These are phyloP conservation scores for Zosterops hypoxanthus DNA, from an alignment of 2,113 vertebrate genomes.

Conservation along the genomic window DNA sequence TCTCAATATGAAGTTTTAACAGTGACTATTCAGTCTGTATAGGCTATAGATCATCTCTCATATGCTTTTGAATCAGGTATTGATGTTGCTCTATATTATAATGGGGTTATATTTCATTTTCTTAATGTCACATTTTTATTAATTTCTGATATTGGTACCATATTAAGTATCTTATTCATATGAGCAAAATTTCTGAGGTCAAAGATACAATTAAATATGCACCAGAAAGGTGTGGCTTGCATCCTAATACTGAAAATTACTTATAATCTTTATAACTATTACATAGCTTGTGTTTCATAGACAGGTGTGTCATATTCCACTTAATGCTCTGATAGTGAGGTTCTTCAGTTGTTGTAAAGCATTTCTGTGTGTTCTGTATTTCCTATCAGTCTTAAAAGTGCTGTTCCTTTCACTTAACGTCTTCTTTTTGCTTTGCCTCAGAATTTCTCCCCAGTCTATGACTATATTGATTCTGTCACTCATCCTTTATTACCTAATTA, in stretches of 20 bases:
- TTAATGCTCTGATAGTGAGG: not conserved
- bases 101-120: slow-evolving; percentile 53
- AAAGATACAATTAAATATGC: slow-evolving; percentile 53
- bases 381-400: slow-evolving; percentile 26
- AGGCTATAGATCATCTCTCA: slow-evolving; percentile 10
- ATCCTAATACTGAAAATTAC: not conserved
- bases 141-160: slow-evolving; percentile 34
- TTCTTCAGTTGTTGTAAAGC: not conserved
- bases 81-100: slow-evolving; percentile 40
- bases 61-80: slow-evolving; percentile 48
- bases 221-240: slow-evolving; percentile 36
- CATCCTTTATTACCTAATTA: slow-evolving; percentile 7
- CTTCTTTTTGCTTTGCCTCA: not conserved
- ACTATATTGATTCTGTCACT: slow-evolving; percentile 23
- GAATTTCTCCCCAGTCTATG: not conserved
- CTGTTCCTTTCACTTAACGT: not conserved
- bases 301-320: not conserved
- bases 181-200: slow-evolving; percentile 2
- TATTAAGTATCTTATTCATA: slow-evolving; percentile 53
- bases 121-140: slow-evolving; percentile 66
- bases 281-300: not conserved
- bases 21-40: not conserved
- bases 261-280: not conserved
- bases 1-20: not conserved
- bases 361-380: not conserved